Conservation (phyloP, 2,113 vertebrate genomes). For the Apus apus region DNA sequence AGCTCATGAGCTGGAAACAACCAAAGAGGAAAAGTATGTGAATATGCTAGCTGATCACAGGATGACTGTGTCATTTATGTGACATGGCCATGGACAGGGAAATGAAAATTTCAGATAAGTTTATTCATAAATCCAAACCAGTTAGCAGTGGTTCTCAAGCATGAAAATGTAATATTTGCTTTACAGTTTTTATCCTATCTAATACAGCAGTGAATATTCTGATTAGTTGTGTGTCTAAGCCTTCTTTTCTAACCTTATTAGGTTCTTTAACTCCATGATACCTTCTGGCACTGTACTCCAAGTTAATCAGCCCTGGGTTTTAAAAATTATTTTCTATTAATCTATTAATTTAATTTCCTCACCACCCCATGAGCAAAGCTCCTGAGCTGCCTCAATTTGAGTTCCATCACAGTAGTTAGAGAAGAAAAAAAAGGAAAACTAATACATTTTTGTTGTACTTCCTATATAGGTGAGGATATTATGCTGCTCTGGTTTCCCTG, state of each 20-base stretch:
- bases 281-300: constrained; percentile 17
- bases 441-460: neutral
- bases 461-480: neutral
- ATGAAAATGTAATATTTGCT: constrained; percentile 38
- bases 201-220: constrained; percentile 11
- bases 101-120: neutral
- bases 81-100: neutral
- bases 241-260: constrained; percentile 44
- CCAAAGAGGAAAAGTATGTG: neutral
- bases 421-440: neutral
- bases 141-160: constrained; percentile 9
- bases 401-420: neutral
- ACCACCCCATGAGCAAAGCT: neutral
- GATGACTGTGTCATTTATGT: neutral
- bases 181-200: constrained; percentile 33
- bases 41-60: constrained; percentile 3
- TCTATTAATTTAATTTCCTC: constrained; percentile 25
- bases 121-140: constrained; percentile 31
- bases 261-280: constrained; percentile 43
- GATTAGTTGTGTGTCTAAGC: constrained; percentile 44
- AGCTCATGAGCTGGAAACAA: neutral
- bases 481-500: neutral
- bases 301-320: constrained; percentile 14
- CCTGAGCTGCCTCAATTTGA: neutral
- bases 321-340: constrained; percentile 36